Base-by-base conservation (phyloP, 2,888 invertebrate genomes). In the Tenthredo notha region DNA sequence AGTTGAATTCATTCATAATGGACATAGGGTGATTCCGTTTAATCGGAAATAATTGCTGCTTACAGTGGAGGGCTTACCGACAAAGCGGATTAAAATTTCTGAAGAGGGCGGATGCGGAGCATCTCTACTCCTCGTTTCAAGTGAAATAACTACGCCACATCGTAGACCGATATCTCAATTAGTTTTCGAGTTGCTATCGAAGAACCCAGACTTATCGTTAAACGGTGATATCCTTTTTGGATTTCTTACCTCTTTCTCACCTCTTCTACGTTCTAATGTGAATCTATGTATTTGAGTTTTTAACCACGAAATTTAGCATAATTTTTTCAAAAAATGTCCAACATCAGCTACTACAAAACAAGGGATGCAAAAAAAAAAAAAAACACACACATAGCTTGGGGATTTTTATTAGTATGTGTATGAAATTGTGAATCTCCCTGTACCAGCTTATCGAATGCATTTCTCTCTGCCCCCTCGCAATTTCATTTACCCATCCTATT, bases 11-110 rank as follows among this genome's bases (percentile, higher is more conserved):
- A 74, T 40, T 74, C 72, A 74, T 74, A 37, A 74, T 25, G 37
- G 43, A 21, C 40, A 40, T 25, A 43, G 15, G 72, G 21, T 74
- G 25, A 54, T 77, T 54, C 33, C 15, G 50, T 47, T 77, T 50
- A 25, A 77, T 77, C 54, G 77, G 47, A 15, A 77, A 54, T 77
- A 50, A 54, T 77, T 54, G 54, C 25, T 54, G 77, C 29, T 54
- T 29, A 50, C 50, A 50, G 54, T 18, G 54, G 33, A 77, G 37
- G 21, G 72, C 72, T 74, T 50, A 10, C 77, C 9, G 18, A 54
- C 40, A 54, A 50, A 50, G 77, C 50, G 77, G 77, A 40, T 54
- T 77, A 29, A 50, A 54, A 77, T 77, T 77, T 67, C 25, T 7
- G 9, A 50, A 29, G 54, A 29, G 77, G 50, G 25, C 12, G 50